phyloP scores from a whole-genome alignment of 2,888 invertebrate species.

The Spisula solida region DNA sequence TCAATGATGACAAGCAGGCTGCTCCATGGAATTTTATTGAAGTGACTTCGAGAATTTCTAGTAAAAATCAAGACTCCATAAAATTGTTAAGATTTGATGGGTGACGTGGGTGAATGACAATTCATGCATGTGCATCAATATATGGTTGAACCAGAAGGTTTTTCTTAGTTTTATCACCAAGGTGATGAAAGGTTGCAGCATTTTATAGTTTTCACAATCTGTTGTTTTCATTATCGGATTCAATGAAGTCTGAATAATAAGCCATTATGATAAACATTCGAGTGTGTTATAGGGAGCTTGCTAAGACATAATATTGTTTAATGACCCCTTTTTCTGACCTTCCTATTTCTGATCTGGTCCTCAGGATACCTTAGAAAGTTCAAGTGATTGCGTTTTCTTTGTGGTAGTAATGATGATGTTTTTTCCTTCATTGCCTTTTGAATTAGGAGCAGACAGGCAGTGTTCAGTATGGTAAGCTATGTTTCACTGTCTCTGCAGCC shows the following conservation, averaged over 20 bases:
- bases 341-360: background rate
- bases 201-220: slow-evolving; percentile 4
- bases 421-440: too few relatives aligned
- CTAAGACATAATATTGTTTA: background rate
- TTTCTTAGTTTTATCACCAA: background rate
- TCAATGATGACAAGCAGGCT: slow-evolving; percentile 35
- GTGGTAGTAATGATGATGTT: too few relatives aligned
- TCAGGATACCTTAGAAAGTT: too few relatives aligned
- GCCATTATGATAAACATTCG: background rate
- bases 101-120: background rate
- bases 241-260: background rate
- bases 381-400: too few relatives aligned
- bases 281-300: background rate
- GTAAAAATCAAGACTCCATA: slow-evolving; percentile 45
- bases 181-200: slow-evolving; percentile 25
- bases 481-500: too few relatives aligned
- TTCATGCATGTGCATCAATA: slow-evolving; percentile 25
- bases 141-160: slow-evolving; percentile 5
- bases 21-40: slow-evolving; percentile 43
- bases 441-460: too few relatives aligned
- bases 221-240: slow-evolving; percentile 22
- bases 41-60: slow-evolving; percentile 34
- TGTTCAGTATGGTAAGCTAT: too few relatives aligned
- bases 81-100: slow-evolving; percentile 32
- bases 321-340: background rate